Evolutionary conservation across 2,113 vertebrate genomes (phyloP).

Genomic region (Maccullochella peelii): DNA sequence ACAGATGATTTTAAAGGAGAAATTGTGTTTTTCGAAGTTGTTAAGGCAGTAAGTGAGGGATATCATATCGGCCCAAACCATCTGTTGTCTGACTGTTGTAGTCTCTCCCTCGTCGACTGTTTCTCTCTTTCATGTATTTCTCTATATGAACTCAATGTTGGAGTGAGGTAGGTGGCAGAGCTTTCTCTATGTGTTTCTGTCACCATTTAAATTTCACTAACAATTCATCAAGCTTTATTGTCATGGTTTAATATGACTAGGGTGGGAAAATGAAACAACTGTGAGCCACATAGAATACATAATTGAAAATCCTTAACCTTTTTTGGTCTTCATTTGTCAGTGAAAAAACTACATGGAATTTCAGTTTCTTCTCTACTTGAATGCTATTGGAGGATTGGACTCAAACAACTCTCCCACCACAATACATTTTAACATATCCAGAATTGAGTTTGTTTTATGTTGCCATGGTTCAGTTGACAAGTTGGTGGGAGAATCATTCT

Average conservation of each 20-base stretch:
- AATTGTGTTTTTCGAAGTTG: not conserved
- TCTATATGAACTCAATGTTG: not conserved
- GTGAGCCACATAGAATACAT: not conserved
- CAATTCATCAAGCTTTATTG: not conserved
- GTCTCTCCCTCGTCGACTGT: not conserved
- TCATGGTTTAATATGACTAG: not conserved
- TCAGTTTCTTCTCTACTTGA: not conserved
- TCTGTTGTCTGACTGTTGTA: constrained; percentile 18
- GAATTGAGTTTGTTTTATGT: not conserved
- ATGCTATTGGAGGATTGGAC: not conserved
- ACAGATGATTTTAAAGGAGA: constrained; percentile 19
- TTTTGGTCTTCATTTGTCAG: not conserved
- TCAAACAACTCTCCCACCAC: not conserved
- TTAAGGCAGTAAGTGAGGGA: not conserved
- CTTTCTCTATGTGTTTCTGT: not conserved
- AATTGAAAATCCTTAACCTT: not conserved
- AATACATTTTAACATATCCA: not conserved
- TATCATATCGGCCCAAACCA: not conserved
- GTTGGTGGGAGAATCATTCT: not conserved
- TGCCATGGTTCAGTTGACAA: not conserved
- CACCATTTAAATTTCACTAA: not conserved
- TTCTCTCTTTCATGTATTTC: not conserved
- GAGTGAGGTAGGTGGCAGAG: not conserved
- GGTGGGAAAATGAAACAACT: not conserved
- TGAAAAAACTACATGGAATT: not conserved